phyloP scores from a whole-genome alignment of 2,797 vertebrate genomes.

The Threskiornis aethiopicus region DNA sequence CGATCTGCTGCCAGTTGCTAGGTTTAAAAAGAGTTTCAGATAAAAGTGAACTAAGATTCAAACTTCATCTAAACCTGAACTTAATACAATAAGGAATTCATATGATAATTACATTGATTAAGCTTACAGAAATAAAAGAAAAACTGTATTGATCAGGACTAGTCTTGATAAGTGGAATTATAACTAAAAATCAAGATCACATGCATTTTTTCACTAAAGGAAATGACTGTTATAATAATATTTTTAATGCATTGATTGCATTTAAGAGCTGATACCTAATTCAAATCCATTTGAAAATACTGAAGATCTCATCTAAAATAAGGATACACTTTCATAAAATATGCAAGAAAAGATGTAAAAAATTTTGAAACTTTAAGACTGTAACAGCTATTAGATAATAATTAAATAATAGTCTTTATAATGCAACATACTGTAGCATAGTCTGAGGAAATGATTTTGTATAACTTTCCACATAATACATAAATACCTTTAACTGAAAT shows the following conservation, averaged over 20 bases:
- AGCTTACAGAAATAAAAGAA: neutral
- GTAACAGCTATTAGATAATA: neutral
- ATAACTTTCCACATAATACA: neutral
- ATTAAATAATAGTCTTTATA: neutral
- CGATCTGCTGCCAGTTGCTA: neutral
- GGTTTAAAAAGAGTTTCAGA: neutral
- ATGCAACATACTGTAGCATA: neutral
- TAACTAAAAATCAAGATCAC: neutral
- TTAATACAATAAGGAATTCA: neutral
- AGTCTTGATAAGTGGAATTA: neutral
- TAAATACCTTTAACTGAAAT: neutral
- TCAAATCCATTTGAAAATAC: neutral
- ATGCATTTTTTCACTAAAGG: neutral
- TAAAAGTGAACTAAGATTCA: neutral
- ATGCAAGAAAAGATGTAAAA: neutral
- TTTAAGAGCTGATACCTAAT: neutral
- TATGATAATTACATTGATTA: neutral
- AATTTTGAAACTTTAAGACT: neutral
- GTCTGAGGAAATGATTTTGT: neutral
- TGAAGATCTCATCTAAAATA: neutral
- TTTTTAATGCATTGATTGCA: neutral
- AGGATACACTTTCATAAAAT: neutral
- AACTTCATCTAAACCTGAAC: neutral
- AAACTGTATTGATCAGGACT: neutral
- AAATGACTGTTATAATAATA: neutral